phyloP scores from a whole-genome alignment of 2,888 invertebrate genomes.

The Ectemnius lituratus region DNA sequence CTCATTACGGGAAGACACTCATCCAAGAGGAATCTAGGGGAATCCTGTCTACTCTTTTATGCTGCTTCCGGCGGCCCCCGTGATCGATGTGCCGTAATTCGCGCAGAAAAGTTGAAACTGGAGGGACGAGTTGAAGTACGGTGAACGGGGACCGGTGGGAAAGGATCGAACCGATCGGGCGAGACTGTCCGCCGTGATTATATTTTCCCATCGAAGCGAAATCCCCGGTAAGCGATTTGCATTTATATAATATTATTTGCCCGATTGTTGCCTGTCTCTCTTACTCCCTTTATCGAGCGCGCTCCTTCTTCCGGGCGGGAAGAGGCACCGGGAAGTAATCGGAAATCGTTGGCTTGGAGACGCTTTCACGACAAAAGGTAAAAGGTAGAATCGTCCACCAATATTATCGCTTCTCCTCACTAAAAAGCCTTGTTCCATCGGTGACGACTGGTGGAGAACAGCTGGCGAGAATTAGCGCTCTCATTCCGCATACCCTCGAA shows the following conservation, averaged over 20 bases:
- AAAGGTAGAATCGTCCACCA: too few species aligned
- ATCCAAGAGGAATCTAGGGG: background rate
- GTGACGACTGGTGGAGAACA: too few species aligned
- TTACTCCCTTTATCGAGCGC: too few species aligned
- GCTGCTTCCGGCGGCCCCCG: too few species aligned
- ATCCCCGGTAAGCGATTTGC: constrained; percentile 46
- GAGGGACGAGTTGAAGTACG: background rate
- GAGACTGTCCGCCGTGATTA: constrained; percentile 26
- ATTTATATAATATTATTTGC: constrained; percentile 53
- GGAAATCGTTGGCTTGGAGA: background rate
- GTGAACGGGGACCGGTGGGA: constrained; percentile 1
- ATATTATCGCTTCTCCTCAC: too few species aligned
- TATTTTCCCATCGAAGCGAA: constrained; percentile 45
- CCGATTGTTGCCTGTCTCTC: constrained; percentile 37
- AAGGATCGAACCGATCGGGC: constrained; percentile 7
- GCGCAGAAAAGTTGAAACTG: background rate
- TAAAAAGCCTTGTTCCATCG: too few species aligned
- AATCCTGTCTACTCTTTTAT: too few species aligned
- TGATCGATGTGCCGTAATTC: background rate
- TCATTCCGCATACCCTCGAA: too few species aligned
- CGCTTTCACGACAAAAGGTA: too few species aligned
- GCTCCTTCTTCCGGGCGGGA: background rate
- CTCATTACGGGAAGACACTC: constrained; percentile 33
- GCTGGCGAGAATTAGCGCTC: too few species aligned
- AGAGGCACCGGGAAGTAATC: background rate